Evolutionary conservation across 2,888 invertebrate genomes (phyloP), one percentile per base, ranked within the genome.

Genomic region (Thyatira batis): DNA sequence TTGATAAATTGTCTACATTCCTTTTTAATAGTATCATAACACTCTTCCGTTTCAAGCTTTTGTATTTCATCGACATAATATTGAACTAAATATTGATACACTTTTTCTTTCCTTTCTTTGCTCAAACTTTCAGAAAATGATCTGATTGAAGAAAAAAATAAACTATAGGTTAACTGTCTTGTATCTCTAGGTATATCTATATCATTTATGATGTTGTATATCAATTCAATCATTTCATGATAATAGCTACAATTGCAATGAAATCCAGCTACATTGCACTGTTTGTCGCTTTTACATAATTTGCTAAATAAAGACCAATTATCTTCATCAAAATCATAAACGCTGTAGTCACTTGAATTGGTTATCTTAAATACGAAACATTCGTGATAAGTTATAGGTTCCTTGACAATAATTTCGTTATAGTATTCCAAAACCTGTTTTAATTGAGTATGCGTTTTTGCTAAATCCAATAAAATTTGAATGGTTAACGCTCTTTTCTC

Each of bases 271-370:
- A 45, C 10, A 21, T 45, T 45, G 20, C 45, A 45, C 1, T 13
- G 9, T 45, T 20, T 45, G 10, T n/a, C 33, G 11, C n/a, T 10
- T 33, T 33, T 33, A 13, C 11, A 33, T 11, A 33, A 33, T n/a
- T 33, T 72, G 52, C 65, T 62, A 46, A 73, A 67, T 13, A 53
- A 57, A 45, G 48, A 55, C 76, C 76, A 76, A 53, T 65, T 70
- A 9, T 59, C 52, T 43, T 68, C 65, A 27, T 65, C 55, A 54
- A 71, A 68, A 45, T 45, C 45, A 45, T 21, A 45, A 11, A 45
- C 45, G n/a, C 11, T 5, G 33, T 13, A 21, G 8, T 8, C 4
- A 45, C 20, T 45, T 0, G 20, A 20, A 45, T 21, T 21, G 9
- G 3, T 33, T 13, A 45, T 10, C 4, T 20, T 45, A 21, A 21